A percentile compares a stretch with the other conserved stretches of the same genome.
Conservation (phyloP, 2,888 invertebrate genomes). For the Timema cristinae region DNA sequence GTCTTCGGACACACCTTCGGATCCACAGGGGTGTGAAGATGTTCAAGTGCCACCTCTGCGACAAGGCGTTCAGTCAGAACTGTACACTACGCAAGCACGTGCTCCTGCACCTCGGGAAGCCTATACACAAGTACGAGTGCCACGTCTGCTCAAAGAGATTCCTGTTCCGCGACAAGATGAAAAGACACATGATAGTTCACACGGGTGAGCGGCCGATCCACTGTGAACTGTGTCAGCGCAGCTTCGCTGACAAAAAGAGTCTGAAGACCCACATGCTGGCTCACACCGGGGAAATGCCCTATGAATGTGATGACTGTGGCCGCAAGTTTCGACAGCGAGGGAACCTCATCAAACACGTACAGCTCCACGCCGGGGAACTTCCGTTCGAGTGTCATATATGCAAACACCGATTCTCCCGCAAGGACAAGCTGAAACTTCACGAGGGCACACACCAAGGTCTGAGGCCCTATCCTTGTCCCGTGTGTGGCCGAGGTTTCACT, state of each 20-base stretch:
- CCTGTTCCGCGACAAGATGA: no score
- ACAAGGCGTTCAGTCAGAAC: slow-evolving; percentile 64
- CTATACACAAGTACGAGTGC: no score
- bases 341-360: slow-evolving; percentile 32
- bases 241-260: slow-evolving; percentile 33
- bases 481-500: no score
- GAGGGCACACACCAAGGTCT: no score
- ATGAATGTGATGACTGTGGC: slow-evolving; percentile 32
- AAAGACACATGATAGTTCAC: slow-evolving; percentile 21
- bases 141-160: no score
- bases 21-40: slow-evolving; percentile 58
- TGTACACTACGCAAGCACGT: slow-evolving; percentile 64
- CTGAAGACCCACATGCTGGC: slow-evolving; percentile 33
- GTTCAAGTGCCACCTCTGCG: slow-evolving; percentile 61
- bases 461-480: no score
- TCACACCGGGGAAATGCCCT: slow-evolving; percentile 28
- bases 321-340: slow-evolving; percentile 32
- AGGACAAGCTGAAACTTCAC: no score
- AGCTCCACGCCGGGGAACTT: slow-evolving; percentile 32
- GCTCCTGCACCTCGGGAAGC: no score
- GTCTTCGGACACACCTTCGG: slow-evolving; percentile 63
- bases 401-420: no score
- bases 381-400: slow-evolving; percentile 33
- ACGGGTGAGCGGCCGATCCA: slow-evolving; percentile 32
- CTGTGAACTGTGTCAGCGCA: slow-evolving; percentile 29